Base-by-base conservation (phyloP, 2,888 invertebrate genomes). In the Dendrolimus houi region DNA sequence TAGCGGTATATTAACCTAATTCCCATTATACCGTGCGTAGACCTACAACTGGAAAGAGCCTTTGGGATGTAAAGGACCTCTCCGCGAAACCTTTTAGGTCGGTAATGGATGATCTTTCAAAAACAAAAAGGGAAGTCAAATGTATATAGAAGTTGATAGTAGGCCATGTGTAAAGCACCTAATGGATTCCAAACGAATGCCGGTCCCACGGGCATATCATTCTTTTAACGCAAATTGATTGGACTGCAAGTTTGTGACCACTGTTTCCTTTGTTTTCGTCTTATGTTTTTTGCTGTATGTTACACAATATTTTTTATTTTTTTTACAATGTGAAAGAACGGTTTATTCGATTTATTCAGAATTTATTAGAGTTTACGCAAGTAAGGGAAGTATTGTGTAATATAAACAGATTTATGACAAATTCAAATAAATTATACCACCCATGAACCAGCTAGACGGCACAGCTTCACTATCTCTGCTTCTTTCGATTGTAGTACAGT, bases 101-200 rank as follows among this genome's bases (percentile, higher is more conserved):
- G 54, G 70, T 79, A 83, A 80, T 78, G 79, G 80, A 84, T 81
- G 76, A 82, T 81, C 79, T 77, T 72, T 74, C 71, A 73, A 76
- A 79, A 77, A 80, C 72, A 75, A 79, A 77, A 70, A 74, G 68
- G 70, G 68, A 71, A 77, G 70, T 74, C 72, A 72, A 77, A 79
- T 70, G 71, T 71, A 74, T 76, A 75, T 72, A 72, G 70, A 75
- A 75, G 68, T 72, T 69, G 71, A 75, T 74, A 75, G 67, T 66
- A 71, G 70, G 69, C 72, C 71, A 71, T 64, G 68, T 66, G 72
- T 65, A 68, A 71, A 76, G 72, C 69, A 70, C 70, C 75, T 81
- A 83, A 84, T 83, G 81, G 81, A 81, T 81, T 72, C 73, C 68
- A 71, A 69, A 66, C 69, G 65, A 67, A 63, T 62, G 67, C 65